phyloP scores from a whole-genome alignment of 2,888 invertebrate species.

The Chrysomela aeneicollis region DNA sequence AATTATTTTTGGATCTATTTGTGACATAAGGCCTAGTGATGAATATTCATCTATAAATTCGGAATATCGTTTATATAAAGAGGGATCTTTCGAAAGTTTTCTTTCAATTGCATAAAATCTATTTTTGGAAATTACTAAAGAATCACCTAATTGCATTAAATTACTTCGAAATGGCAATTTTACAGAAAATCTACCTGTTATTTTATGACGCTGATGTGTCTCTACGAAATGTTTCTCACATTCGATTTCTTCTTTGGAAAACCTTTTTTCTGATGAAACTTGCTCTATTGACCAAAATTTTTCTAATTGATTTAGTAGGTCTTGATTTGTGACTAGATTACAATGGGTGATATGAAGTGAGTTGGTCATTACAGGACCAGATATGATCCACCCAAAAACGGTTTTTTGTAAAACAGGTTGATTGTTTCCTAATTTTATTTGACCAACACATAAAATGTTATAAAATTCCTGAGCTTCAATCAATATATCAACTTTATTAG shows the following conservation, averaged over 20 bases:
- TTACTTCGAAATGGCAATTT: not conserved
- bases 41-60: too few species aligned
- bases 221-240: not conserved
- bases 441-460: too few species aligned
- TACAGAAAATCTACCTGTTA: not conserved
- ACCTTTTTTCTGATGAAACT: not conserved
- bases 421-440: too few species aligned
- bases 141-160: not conserved
- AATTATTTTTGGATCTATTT: too few species aligned
- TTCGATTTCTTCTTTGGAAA: not conserved
- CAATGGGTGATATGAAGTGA: not conserved
- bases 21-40: too few species aligned
- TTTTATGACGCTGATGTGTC: not conserved
- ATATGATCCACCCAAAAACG: not conserved
- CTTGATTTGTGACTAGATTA: not conserved
- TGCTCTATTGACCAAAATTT: not conserved
- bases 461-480: not conserved
- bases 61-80: too few species aligned
- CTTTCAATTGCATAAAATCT: too few species aligned
- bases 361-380: too few species aligned
- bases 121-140: not conserved
- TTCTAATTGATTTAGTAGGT: not conserved
- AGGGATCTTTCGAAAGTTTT: too few species aligned
- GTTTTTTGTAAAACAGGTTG: too few species aligned
- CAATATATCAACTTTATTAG: too few species aligned